Evolutionary conservation across 2,888 invertebrate species (phyloP), one percentile per base, ranked within the genome.

Genomic region (Dynastes grantii): DNA sequence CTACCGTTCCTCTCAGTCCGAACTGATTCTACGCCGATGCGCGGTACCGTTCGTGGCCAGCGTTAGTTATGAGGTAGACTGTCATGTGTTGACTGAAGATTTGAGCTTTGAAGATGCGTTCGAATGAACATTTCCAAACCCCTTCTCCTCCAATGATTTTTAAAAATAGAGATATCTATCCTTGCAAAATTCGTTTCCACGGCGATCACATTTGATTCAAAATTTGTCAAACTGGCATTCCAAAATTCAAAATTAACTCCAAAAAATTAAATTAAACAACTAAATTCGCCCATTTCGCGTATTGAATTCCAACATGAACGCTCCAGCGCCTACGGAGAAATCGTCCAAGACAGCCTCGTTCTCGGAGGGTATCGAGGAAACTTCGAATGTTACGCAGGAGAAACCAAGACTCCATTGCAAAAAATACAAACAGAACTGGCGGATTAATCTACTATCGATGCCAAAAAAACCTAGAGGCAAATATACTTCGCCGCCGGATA

Each of bases 381-480:
- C 4, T 11, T 5, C 16, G 13, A 1, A 22, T 13, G 29, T 13
- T 6, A 58, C 6, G 27, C 32, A 63, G 27, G 16, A 58, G 8
- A 58, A 58, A 16, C 63, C 27, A 11, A 11, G 2, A 13, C 32
- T 11, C 2, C 16, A 53, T 13, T 5, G 4, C 5, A 81, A 80
- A 40, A 76, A 79, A 22, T 81, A 76, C 65, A 79, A 78, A 64
- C 81, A 83, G 63, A 83, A 82, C 40, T 84, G 84, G 84, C 77
- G 84, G 13, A 68, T 82, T 11, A 80, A 81, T 58, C 58, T 81
- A 78, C 77, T 84, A n/a, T 79, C 84, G 6, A 70, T 80, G 40
- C 81, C 84, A 22, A 81, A 78, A 63, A 67, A 76, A 0, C 79
- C 75, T 6, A 68, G 61, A 16, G 79, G 79, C 2, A 82, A 82